A percentile compares a stretch with the other conserved stretches of the same genome.
phyloP scores from a whole-genome alignment of 1,140 invertebrate species.

The Drosophila dunni region DNA sequence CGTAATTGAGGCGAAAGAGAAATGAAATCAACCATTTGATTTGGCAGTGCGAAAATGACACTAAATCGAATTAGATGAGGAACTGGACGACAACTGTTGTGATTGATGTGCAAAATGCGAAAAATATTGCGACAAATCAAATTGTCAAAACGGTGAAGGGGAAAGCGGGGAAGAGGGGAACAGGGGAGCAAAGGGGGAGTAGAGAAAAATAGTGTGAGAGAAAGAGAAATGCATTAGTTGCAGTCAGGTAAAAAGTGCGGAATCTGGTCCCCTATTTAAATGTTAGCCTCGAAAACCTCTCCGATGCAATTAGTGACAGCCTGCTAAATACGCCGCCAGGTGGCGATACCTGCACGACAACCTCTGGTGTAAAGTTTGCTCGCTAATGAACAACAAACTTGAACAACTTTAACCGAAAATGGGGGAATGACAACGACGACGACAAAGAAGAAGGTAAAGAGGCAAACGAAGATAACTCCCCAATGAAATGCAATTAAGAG shows the following conservation, averaged over 20 bases:
- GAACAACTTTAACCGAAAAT: slow-evolving; percentile 37
- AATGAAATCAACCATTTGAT: not conserved
- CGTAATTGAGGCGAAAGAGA: slow-evolving; percentile 19
- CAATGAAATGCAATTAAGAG: slow-evolving; percentile 77
- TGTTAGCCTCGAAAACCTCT: slow-evolving; percentile 13
- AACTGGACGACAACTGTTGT: slow-evolving; percentile 46
- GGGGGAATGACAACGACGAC: not conserved
- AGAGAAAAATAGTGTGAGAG: not conserved
- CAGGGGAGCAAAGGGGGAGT: not conserved
- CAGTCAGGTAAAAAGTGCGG: slow-evolving; percentile 1
- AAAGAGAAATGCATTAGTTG: slow-evolving; percentile 24
- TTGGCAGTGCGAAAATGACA: not conserved
- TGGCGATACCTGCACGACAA: slow-evolving; percentile 32
- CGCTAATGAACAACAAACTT: slow-evolving; percentile 79
- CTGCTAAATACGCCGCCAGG: slow-evolving; percentile 42
- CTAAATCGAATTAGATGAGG: slow-evolving; percentile 45
- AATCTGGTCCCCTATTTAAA: slow-evolving; percentile 14
- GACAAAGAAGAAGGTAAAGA: slow-evolving; percentile 11
- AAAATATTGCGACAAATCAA: slow-evolving; percentile 75
- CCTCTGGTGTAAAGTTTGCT: slow-evolving; percentile 52
- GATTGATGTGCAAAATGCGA: slow-evolving; percentile 70
- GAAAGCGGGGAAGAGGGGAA: no score
- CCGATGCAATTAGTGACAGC: slow-evolving; percentile 47
- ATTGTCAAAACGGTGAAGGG: slow-evolving; percentile 45
- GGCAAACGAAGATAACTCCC: slow-evolving; percentile 29